Base-by-base conservation (phyloP, 2,797 vertebrate genomes). In the Forpus xanthops region DNA sequence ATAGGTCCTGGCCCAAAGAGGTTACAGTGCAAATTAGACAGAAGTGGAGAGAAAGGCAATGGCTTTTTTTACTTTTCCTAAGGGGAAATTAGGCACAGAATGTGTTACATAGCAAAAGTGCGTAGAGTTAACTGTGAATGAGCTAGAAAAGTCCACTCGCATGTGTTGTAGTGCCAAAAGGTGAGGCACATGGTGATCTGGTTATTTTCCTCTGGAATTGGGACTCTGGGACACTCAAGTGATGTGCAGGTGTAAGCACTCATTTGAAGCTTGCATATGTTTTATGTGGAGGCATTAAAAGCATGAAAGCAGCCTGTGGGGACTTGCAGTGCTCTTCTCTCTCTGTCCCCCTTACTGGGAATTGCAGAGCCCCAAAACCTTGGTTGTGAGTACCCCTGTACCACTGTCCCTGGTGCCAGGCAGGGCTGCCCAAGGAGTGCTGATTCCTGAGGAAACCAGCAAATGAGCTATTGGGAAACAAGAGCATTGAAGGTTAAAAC, bases 11-110 rank as follows among this genome's bases (percentile, higher is more conserved):
- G 89, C 90, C 89, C 70, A 64, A 83, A 81, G 94, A 96, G 92
- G 90, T 93, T 93, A 85, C 77, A 45, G 87, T 58, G 68, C 93
- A 93, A 95, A 95, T 95, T 60, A 95, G 85, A 68, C 66, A 76
- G 58, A 93, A 90, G 65, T 58, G 62, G 27, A 93, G 77, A 74
- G 73, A 87, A 75, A 89, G 35, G 62, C 76, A 66, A 61, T 15
- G 41, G 20, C 50, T 86, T 80, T 88, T 82, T 64, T 60, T n/a
- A 16, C 76, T 44, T 90, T 71, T 73, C 44, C 81, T 67, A 15
- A 53, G 56, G 77, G 92, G 37, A 89, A 67, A 49, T 12, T 45
- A 86, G 53, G 49, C 62, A 67, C 58, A 33, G 86, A 83, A 45
- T 6, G 25, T 47, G 47, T 79, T 30, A 42, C 13, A 7, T 30